Evolutionary conservation across 2,888 invertebrate species (phyloP).

Genomic region (Coleophora deauratella): DNA sequence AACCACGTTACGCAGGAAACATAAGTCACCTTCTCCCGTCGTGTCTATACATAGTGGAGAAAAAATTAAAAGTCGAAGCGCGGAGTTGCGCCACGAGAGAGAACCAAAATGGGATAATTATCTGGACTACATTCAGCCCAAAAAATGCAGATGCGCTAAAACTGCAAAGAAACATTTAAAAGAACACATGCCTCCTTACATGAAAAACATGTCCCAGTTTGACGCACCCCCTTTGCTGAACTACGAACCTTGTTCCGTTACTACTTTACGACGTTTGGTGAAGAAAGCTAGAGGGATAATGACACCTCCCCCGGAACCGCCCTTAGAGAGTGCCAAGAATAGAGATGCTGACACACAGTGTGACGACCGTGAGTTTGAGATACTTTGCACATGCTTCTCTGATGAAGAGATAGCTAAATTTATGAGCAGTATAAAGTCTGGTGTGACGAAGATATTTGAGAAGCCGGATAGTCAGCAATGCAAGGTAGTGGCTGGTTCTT

Average conservation of each 20-base stretch:
- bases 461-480: slow-evolving; percentile 12
- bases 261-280: slow-evolving; percentile 36
- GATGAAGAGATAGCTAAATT: slow-evolving; percentile 25
- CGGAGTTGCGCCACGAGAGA: slow-evolving; percentile 35
- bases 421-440: too few species aligned
- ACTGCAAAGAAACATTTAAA: slow-evolving; percentile 43
- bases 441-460: slow-evolving; percentile 23
- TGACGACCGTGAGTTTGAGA: slow-evolving; percentile 40
- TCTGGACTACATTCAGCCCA: slow-evolving; percentile 34
- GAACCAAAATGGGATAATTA: slow-evolving; percentile 55
- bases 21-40: not conserved
- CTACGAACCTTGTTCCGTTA: slow-evolving; percentile 41
- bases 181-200: slow-evolving; percentile 52
- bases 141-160: slow-evolving; percentile 39
- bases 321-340: slow-evolving; percentile 25
- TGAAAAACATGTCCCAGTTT: slow-evolving; percentile 43
- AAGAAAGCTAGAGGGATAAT: slow-evolving; percentile 27
- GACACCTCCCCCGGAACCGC: slow-evolving; percentile 15
- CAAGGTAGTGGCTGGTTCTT: slow-evolving; percentile 4
- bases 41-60: slow-evolving; percentile 21
- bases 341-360: slow-evolving; percentile 39
- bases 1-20: too few species aligned
- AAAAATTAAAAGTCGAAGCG: slow-evolving; percentile 28
- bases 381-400: slow-evolving; percentile 45
- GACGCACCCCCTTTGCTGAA: slow-evolving; percentile 37